phyloP scores from a whole-genome alignment of 2,888 invertebrate genomes.

The Tiliacea citrago region DNA sequence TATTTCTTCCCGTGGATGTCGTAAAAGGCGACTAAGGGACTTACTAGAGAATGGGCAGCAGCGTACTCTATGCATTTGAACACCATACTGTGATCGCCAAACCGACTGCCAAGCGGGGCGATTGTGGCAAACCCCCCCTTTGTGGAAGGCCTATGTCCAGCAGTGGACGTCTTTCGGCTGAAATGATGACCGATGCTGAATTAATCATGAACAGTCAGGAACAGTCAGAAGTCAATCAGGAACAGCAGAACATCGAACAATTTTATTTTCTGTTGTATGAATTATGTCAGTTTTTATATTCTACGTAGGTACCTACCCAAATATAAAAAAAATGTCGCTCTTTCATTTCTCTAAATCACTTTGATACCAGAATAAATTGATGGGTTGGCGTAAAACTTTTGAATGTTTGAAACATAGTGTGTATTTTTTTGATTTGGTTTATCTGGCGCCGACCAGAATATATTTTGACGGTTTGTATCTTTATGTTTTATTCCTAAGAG shows the following conservation, averaged over 20 bases:
- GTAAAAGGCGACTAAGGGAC: too few species aligned
- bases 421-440: constrained; percentile 38
- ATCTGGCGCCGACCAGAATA: constrained; percentile 1
- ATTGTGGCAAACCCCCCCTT: too few species aligned
- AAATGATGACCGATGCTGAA: constrained; percentile 2
- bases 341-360: constrained; percentile 54
- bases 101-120: too few species aligned
- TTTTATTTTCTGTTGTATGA: constrained; percentile 12
- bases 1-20: too few species aligned
- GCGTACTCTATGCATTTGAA: too few species aligned
- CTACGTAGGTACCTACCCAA: background rate
- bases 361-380: constrained; percentile 46
- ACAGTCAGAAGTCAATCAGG: too few species aligned
- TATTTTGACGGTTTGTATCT: constrained; percentile 29
- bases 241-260: too few species aligned
- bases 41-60: too few species aligned
- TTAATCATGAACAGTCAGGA: constrained; percentile 48
- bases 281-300: constrained; percentile 29
- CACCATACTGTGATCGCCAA: too few species aligned
- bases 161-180: too few species aligned
- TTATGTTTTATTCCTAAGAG: constrained; percentile 43
- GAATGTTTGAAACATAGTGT: constrained; percentile 29
- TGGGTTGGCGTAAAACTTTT: constrained; percentile 37
- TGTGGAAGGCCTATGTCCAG: too few species aligned
- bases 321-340: constrained; percentile 26